A percentile compares a stretch with the other conserved stretches of the same genome.
Evolutionary conservation across 2,797 vertebrate species (phyloP).

Genomic region (Diglossa cyanea): DNA sequence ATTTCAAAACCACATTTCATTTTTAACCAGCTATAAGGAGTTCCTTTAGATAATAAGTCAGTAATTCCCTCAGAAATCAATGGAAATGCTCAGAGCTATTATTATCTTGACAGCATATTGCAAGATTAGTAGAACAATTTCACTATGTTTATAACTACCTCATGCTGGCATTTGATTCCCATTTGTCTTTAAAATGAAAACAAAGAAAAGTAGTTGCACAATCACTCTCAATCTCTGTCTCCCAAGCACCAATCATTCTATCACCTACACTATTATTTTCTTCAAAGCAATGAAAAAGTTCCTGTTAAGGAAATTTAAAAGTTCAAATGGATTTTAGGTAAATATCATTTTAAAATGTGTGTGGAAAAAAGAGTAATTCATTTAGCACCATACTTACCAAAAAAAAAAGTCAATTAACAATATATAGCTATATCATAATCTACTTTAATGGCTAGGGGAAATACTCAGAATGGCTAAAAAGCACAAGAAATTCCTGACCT

Average conservation of each 20-base stretch:
- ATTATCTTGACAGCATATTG: constrained; percentile 35
- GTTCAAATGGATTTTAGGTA: neutral
- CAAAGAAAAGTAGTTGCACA: constrained; percentile 4
- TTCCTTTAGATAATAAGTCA: constrained; percentile 9
- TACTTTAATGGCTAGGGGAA: neutral
- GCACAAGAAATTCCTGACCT: neutral
- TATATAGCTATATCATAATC: neutral
- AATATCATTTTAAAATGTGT: neutral
- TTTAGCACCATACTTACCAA: neutral
- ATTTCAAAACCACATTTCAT: neutral
- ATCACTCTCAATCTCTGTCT: neutral
- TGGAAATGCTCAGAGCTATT: constrained; percentile 40
- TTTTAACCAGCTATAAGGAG: neutral
- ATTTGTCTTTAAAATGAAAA: constrained; percentile 51
- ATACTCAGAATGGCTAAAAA: neutral
- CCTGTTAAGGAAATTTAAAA: neutral
- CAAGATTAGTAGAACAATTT: constrained; percentile 42
- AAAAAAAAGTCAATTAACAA: neutral
- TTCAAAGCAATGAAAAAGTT: constrained; percentile 1
- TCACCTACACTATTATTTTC: neutral
- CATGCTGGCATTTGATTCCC: constrained; percentile 28
- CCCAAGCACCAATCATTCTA: neutral
- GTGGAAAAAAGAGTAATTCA: neutral
- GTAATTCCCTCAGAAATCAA: constrained; percentile 53
- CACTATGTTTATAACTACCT: constrained; percentile 11